Evolutionary conservation across 2,888 invertebrate species (phyloP), one percentile per base, ranked within the genome.

Genomic region (Cephus nigrinus): DNA sequence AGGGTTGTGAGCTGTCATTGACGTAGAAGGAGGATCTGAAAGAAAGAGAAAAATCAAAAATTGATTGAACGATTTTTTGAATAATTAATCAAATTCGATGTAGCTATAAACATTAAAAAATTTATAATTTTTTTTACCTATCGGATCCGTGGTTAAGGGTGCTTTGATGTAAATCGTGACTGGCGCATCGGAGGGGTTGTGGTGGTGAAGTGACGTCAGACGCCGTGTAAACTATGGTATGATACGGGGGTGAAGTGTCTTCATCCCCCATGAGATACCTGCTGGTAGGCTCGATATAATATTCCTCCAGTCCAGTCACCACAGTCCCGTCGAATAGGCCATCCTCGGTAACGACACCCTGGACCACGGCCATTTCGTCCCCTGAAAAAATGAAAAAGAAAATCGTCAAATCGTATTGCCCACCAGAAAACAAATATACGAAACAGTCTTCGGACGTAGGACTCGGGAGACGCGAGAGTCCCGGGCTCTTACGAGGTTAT

Each of bases 271-370:
- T 92, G 80, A 92, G 82, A 90, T 96, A 96, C 85, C 96, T 93
- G 85, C 94, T 94, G 78, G 96, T 92, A 11, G 96, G 96, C 91
- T 98, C 98, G 85, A 98, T 94, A 92, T 97, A 97, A 92, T 95
- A 97, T 87, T 97, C 96, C 87, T 96, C 96, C 76, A 94, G 93
- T 78, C 93, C 93, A 76, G 97, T 96, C 91, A 94, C 94, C 88
- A 98, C 95, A 77, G 96, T 96, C 76, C 98, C 98, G 90, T 98
- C 98, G 92, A 98, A 97, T 79, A 97, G 93, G 78, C 98, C 98
- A 80, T 97, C 96, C 79, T 94, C 93, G 80, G 97, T 97, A 86
- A 98, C 94, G 86, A 98, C 93, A 69, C 98, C 98, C 89, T 97
- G 96, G 76, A 98, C 97, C 83, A 94, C 92, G 23, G 97, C 96